These are phyloP conservation scores for Porites evermanni DNA, from an alignment of 92 coral and sea anemone species.

Conservation along the genomic window DNA sequence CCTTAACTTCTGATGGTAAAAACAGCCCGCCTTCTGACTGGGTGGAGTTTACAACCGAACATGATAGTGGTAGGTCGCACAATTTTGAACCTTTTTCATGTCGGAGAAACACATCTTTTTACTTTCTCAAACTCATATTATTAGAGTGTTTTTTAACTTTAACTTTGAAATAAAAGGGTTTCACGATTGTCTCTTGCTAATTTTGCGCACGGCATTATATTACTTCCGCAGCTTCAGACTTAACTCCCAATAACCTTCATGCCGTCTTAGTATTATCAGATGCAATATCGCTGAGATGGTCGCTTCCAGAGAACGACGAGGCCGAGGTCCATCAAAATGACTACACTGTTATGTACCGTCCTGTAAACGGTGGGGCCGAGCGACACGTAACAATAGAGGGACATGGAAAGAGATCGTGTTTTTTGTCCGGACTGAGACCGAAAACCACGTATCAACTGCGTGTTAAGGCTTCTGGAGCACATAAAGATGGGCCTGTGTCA, in stretches of 20 bases:
- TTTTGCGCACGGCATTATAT: background rate
- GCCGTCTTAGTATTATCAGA: conserved; percentile 12
- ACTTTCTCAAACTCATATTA: too few species aligned
- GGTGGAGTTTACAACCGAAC: background rate
- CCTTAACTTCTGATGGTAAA: background rate
- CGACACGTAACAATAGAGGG: background rate
- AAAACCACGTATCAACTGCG: background rate
- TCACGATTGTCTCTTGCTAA: background rate
- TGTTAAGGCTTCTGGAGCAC: conserved; percentile 24
- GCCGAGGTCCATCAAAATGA: background rate
- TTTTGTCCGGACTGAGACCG: conserved; percentile 24
- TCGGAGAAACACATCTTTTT: too few species aligned
- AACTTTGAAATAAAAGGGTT: background rate
- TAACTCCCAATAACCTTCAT: background rate
- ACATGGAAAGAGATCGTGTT: conserved; percentile 14
- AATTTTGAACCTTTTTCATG: background rate
- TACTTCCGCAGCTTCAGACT: background rate
- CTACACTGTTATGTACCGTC: background rate
- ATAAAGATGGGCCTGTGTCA: conserved; percentile 29
- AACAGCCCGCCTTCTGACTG: background rate
- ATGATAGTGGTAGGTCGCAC: background rate
- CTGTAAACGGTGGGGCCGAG: background rate
- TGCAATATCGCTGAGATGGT: conserved; percentile 12
- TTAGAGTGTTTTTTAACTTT: too few species aligned
- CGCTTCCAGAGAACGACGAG: background rate